Percentiles rank a stretch among this genome's conserved stretches.
Evolutionary conservation across 1,140 invertebrate genomes (phyloP).

Genomic region (Brachionus asplanchnoidis): DNA sequence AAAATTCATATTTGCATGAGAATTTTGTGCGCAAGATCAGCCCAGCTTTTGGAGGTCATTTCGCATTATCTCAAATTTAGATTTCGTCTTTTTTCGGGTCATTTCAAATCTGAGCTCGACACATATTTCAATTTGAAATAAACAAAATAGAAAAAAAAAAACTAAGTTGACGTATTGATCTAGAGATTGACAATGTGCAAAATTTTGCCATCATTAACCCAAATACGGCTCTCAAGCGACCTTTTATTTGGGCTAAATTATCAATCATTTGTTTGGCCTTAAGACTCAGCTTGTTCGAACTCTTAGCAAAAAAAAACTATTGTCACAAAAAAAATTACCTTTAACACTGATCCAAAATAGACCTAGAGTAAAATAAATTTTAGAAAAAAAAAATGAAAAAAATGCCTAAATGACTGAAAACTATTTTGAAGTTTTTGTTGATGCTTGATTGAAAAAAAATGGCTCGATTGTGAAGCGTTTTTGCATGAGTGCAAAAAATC

Average conservation of each 20-base stretch:
- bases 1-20: slow-evolving; percentile 30
- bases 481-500: too few relatives aligned
- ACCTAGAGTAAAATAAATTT: neutral
- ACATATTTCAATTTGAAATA: slow-evolving; percentile 20
- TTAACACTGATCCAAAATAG: neutral
- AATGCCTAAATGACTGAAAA: too few relatives aligned
- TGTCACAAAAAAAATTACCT: neutral
- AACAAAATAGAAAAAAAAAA: neutral
- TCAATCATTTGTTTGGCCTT: neutral
- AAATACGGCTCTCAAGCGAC: neutral
- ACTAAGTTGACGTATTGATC: slow-evolving; percentile 6
- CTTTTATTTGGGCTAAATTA: neutral
- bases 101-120: slow-evolving; percentile 16
- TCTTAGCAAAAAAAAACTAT: neutral
- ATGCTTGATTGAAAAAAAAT: too few relatives aligned
- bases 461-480: too few relatives aligned
- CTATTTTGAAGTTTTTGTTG: too few relatives aligned
- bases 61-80: neutral
- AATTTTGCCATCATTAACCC: slow-evolving; percentile 4
- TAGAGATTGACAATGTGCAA: neutral
- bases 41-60: slow-evolving; percentile 18
- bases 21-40: slow-evolving; percentile 20
- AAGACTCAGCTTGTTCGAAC: neutral
- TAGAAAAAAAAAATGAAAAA: neutral
- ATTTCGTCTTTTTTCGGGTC: slow-evolving; percentile 18